A percentile compares a stretch with the other conserved stretches of the same genome.
Conservation (phyloP, 2,888 invertebrate genomes). For the Metellina segmentata region DNA sequence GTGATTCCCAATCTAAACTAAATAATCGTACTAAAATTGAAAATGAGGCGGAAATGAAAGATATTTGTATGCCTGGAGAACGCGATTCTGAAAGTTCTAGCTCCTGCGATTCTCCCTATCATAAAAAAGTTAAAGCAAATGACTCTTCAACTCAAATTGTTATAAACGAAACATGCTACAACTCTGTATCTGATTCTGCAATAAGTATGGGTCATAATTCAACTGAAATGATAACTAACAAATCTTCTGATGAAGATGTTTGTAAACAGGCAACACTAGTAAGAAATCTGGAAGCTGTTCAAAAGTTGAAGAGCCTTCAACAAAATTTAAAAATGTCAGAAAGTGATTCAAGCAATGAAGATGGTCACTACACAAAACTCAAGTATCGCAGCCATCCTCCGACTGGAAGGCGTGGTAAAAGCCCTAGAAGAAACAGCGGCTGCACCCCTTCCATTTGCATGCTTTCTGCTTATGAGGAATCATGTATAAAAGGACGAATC, state of each 20-base stretch:
- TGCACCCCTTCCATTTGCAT: constrained; percentile 73
- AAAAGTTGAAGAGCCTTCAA: constrained; percentile 41
- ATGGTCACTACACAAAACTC: constrained; percentile 39
- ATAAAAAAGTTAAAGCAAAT: constrained; percentile 69
- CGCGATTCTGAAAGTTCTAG: constrained; percentile 54
- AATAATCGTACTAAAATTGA: not conserved
- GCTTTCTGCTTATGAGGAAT: constrained; percentile 60
- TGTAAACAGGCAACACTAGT: constrained; percentile 14
- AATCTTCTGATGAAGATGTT: constrained; percentile 68
- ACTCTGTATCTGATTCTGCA: constrained; percentile 22
- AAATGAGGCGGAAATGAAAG: not conserved
- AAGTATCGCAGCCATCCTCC: constrained; percentile 67
- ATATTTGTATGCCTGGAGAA: not conserved
- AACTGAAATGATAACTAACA: constrained; percentile 36
- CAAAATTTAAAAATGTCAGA: constrained; percentile 49
- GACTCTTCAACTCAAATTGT: not conserved
- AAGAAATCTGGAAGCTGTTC: constrained; percentile 51
- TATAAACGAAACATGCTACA: not conserved
- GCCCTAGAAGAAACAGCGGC: constrained; percentile 42
- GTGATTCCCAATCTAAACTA: constrained; percentile 20
- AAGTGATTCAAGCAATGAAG: constrained; percentile 76
- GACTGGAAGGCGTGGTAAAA: constrained; percentile 57
- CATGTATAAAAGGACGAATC: constrained; percentile 56
- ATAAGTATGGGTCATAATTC: constrained; percentile 41
- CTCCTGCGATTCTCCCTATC: constrained; percentile 54